Base-by-base conservation (phyloP, 2,113 vertebrate genomes). In the Psephotus haematonotus region DNA sequence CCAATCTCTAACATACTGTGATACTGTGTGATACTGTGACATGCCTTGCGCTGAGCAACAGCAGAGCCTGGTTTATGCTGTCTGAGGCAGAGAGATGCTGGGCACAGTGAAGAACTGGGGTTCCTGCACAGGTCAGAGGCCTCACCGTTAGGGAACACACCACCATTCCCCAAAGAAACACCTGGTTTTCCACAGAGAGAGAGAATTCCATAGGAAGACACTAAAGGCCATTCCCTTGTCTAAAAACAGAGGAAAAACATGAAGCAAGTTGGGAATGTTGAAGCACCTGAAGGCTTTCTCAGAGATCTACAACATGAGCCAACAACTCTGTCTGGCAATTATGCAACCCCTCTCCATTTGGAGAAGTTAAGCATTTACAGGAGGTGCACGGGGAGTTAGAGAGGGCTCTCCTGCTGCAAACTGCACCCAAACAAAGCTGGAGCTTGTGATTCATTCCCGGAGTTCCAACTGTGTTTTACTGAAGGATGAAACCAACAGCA, bases 381-480 rank as follows among this genome's bases (percentile, higher is more conserved):
- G 62, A 81, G 39, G 29, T 33, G 41, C 0, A 0, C 29, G 33
- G 55, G 37, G 60, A 77, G 25, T 8, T 7, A 27, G 62, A 49
- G 75, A 47, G 65, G 31, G 69, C 35, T 68, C 87, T 37, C 5
- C 4, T 64, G 7, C 69, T 74, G 85, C 62, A 63, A 75, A 68
- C 39, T 77, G 82, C 79, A 59, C 72, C 53, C n/a, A 43, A 79
- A 62, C 46, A 29, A 43, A 88, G 33, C 68, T 31, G 44, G 19
- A 63, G 29, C 79, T 69, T 39, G 46, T 6, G 8, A 55, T 3
- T 72, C 83, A 76, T 70, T 81, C 59, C 82, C 19, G 8, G 43
- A 95, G 67, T 74, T 79, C 94, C 43, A 35, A 86, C 76, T 90
- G 74, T 63, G 77, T 93, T 94, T 96, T 89, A 88, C 65, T 39